phyloP scores from a whole-genome alignment of 2,797 vertebrate genomes.

The Mionectes olivaceus region DNA sequence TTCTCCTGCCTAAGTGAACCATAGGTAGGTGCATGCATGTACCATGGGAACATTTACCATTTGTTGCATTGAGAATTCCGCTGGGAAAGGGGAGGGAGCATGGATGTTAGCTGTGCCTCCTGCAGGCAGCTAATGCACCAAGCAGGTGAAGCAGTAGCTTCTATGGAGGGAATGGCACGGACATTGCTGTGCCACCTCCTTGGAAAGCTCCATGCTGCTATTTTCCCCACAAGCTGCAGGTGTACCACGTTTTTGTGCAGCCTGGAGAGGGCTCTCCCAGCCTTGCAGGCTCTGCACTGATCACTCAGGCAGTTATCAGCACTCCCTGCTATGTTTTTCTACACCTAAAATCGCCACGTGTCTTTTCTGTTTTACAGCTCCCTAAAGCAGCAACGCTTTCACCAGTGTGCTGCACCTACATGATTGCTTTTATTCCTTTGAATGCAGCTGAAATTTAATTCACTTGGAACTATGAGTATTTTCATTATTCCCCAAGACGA shows the following conservation, averaged over 20 bases:
- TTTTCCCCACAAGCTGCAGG: not conserved
- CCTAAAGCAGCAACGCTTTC: not conserved
- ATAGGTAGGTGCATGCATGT: not conserved
- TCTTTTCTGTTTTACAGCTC: not conserved
- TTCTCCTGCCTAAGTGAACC: not conserved
- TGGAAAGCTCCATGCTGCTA: not conserved
- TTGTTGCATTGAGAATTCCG: not conserved
- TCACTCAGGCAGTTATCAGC: not conserved
- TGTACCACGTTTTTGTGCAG: not conserved
- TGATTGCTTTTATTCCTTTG: not conserved
- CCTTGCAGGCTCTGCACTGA: not conserved
- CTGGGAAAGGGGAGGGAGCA: fast-evolving
- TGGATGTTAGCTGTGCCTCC: not conserved
- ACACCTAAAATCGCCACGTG: not conserved
- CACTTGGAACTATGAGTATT: not conserved
- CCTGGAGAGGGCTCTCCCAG: conserved; percentile 31
- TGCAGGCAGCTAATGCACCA: fast-evolving
- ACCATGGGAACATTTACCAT: not conserved
- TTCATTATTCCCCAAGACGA: not conserved
- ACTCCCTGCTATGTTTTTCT: not conserved
- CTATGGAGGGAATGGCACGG: not conserved
- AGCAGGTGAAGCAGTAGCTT: not conserved
- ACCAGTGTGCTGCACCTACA: not conserved
- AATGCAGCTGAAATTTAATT: not conserved
- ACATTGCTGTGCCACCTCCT: not conserved